Conservation (phyloP, 2,888 invertebrate species). For the Homarus gammarus region DNA sequence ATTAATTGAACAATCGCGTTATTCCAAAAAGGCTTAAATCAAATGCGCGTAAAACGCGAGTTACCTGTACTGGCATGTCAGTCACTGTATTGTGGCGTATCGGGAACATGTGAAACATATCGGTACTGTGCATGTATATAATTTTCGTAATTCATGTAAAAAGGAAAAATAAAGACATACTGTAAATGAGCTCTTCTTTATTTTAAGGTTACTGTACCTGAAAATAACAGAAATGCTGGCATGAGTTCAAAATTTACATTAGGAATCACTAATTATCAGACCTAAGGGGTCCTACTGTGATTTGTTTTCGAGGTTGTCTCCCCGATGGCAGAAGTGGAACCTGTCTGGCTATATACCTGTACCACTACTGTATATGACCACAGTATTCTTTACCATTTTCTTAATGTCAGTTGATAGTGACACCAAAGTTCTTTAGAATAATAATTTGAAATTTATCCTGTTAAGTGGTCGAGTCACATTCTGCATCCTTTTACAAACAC, state of each 20-base stretch:
- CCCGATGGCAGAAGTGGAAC: constrained; percentile 79
- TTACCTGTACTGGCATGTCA: too few species aligned
- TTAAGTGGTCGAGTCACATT: too few species aligned
- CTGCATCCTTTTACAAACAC: too few species aligned
- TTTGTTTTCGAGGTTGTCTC: constrained; percentile 82
- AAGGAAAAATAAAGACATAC: constrained; percentile 12
- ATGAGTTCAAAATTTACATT: neutral
- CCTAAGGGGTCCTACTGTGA: constrained; percentile 74
- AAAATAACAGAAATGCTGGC: constrained; percentile 22
- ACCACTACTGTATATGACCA: neutral
- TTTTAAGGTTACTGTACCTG: constrained; percentile 24
- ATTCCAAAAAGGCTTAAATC: too few species aligned
- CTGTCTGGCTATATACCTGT: neutral
- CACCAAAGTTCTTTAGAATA: too few species aligned
- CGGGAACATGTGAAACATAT: neutral
- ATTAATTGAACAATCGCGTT: too few species aligned
- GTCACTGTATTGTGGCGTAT: too few species aligned
- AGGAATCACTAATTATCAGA: neutral
- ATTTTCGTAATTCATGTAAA: neutral
- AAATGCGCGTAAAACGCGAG: too few species aligned
- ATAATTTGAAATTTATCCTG: too few species aligned
- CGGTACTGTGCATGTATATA: too few species aligned
- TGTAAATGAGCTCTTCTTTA: constrained; percentile 18
- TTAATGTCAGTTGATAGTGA: too few species aligned
- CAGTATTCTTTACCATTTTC: too few species aligned